Evolutionary conservation across 2,113 vertebrate genomes (phyloP).

Genomic region (Percina caprodes): DNA sequence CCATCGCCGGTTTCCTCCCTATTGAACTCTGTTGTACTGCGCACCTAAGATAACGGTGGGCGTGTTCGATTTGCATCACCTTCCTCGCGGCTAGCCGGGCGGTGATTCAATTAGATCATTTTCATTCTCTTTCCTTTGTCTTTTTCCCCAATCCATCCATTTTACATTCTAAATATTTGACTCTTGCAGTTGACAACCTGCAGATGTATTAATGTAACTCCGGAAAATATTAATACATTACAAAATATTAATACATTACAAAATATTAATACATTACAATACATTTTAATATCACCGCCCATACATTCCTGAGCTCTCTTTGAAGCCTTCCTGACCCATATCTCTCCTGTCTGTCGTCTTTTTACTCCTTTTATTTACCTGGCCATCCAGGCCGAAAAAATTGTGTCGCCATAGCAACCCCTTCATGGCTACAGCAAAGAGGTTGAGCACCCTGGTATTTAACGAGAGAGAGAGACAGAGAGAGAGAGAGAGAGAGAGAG

Average conservation of each 20-base stretch:
- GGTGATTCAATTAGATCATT: background rate
- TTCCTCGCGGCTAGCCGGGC: background rate
- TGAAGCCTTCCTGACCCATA: slow-evolving; percentile 42
- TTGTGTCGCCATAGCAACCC: slow-evolving; percentile 65
- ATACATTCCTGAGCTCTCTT: background rate
- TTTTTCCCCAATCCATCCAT: background rate
- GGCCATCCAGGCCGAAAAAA: slow-evolving; percentile 48
- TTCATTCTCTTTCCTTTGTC: too few relatives aligned
- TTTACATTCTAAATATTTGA: background rate
- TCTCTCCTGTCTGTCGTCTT: background rate
- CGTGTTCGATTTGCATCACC: background rate
- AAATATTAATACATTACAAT: too few relatives aligned
- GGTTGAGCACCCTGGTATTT: slow-evolving; percentile 42
- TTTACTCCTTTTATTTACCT: slow-evolving; percentile 62
- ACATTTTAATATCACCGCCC: too few relatives aligned
- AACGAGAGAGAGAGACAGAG: slow-evolving; percentile 10
- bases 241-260: too few relatives aligned
- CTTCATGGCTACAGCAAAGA: slow-evolving; percentile 24
- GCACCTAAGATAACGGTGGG: background rate
- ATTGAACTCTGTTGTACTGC: background rate
- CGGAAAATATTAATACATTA: too few relatives aligned
- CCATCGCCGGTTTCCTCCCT: background rate
- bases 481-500: too few relatives aligned
- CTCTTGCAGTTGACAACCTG: background rate
- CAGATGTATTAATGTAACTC: background rate